These are phyloP conservation scores for Biston stratarius DNA, from an alignment of 2,888 invertebrate genomes.

Conservation along the genomic window DNA sequence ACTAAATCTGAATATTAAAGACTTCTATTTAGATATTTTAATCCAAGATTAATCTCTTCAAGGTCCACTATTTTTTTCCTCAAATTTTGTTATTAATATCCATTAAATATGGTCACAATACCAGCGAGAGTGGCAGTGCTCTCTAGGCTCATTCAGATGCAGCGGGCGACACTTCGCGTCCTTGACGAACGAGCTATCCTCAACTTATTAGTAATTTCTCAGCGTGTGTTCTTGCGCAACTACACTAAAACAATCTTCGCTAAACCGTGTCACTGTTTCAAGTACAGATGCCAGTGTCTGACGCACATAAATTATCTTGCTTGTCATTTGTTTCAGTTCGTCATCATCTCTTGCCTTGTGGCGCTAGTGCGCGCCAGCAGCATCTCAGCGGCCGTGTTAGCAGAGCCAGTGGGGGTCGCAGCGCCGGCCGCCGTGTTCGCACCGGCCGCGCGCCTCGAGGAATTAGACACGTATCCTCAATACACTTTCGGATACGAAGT, in stretches of 20 bases:
- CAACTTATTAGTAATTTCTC: slow-evolving; percentile 79
- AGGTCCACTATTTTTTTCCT: background rate
- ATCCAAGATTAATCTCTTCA: no score
- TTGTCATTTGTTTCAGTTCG: slow-evolving; percentile 57
- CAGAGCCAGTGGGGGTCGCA: slow-evolving; percentile 58
- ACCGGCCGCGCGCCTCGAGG: slow-evolving; percentile 61
- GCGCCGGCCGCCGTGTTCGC: slow-evolving; percentile 44
- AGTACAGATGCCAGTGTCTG: slow-evolving; percentile 66
- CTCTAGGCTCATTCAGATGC: slow-evolving; percentile 67
- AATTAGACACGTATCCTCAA: slow-evolving; percentile 86
- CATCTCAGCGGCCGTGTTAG: slow-evolving; percentile 59
- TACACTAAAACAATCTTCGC: slow-evolving; percentile 66
- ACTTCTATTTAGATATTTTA: no score
- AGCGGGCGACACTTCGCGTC: slow-evolving; percentile 59
- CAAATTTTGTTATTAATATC: slow-evolving; percentile 11
- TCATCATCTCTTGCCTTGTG: slow-evolving; percentile 70
- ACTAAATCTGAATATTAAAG: no score
- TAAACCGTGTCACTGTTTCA: slow-evolving; percentile 82
- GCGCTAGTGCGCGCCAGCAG: slow-evolving; percentile 65
- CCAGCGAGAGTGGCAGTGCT: slow-evolving; percentile 21
- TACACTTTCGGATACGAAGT: slow-evolving; percentile 81
- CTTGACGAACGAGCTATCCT: slow-evolving; percentile 71
- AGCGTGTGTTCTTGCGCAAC: slow-evolving; percentile 73
- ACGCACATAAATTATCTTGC: slow-evolving; percentile 45
- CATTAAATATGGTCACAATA: slow-evolving; percentile 28